Evolutionary conservation across 1,140 invertebrate genomes (phyloP).

Genomic region (Trichonephila clavipes): DNA sequence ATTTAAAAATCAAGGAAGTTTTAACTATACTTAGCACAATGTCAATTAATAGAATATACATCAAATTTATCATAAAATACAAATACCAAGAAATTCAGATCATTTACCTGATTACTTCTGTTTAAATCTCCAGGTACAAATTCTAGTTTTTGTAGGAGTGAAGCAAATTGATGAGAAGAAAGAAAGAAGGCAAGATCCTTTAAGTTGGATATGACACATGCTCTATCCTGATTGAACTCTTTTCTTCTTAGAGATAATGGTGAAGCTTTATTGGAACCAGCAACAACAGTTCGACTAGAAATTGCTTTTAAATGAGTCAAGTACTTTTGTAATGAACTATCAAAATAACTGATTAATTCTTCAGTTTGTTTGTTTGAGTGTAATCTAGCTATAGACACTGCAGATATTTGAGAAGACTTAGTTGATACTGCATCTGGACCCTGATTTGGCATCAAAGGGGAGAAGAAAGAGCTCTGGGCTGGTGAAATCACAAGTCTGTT

Average conservation of each 20-base stretch:
- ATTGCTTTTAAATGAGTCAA: neutral
- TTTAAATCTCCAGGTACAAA: too few species aligned
- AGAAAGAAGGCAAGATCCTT: slow-evolving; percentile 37
- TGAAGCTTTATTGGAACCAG: slow-evolving; percentile 16
- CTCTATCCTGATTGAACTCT: neutral
- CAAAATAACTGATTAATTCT: slow-evolving; percentile 52
- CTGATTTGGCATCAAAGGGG: neutral
- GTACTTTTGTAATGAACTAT: slow-evolving; percentile 11
- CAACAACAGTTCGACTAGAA: neutral
- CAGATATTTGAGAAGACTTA: neutral
- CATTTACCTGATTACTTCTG: neutral
- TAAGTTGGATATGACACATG: slow-evolving; percentile 18
- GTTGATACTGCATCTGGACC: neutral
- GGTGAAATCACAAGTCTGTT: slow-evolving; percentile 11
- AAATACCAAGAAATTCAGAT: neutral
- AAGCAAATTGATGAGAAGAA: slow-evolving; percentile 6
- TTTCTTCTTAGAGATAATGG: slow-evolving; percentile 28
- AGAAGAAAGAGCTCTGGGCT: neutral
- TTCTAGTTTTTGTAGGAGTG: neutral
- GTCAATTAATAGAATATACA: too few species aligned
- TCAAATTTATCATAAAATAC: too few species aligned
- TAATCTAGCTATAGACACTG: slow-evolving; percentile 45
- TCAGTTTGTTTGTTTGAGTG: slow-evolving; percentile 15
- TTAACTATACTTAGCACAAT: too few species aligned
- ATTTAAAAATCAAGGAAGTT: too few species aligned